Evolutionary conservation across 1,140 invertebrate genomes (phyloP), one percentile per base, ranked within the genome.

Genomic region (Cataglyphis hispanica): DNA sequence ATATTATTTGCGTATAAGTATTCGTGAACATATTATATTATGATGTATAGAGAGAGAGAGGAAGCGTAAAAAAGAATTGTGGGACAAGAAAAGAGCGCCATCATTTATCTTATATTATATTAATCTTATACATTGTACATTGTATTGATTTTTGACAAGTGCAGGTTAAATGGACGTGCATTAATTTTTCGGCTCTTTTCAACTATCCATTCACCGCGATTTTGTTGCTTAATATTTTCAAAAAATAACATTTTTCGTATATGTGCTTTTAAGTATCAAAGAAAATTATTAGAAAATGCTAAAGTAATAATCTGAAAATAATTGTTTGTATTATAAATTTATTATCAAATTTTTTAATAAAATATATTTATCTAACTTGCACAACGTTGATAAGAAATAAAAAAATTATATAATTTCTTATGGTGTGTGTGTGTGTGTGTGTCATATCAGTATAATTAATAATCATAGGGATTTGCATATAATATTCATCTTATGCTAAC

Each of bases 121-220:
- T 85, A 43, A 86, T 89, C 31, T 58, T 37, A 58, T 67, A 87
- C 11, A 61, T 85, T 40, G 50, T 75, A 58, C 60, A 40, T 85
- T 74, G 60, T 84, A 88, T 85, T 84, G 72, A 85, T 87, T 89
- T 77, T 25, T 53, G 43, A 53, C 46, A 69, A 34, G 87, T 58
- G 46, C 53, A 53, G 27, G 75, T 56, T 88, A 88, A 80, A 86
- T 86, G n/a, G 69, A 70, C 46, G 69, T 81, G 61, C 75, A 89
- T 89, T 86, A 88, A 88, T 89, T 88, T 88, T 46, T 69, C 25
- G 4, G n/a, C 56, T 72, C 86, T 72, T 86, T 85, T 89, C 81
- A 77, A 25, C 37, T 63, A 58, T 86, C 83, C 10, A 56, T 89
- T 83, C 34, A 66, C 34, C 60, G 43, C 25, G 8, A 60, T 31